These are phyloP conservation scores for Lepus timidus DNA, from an alignment of 2,113 vertebrate genomes.

Conservation along the genomic window DNA sequence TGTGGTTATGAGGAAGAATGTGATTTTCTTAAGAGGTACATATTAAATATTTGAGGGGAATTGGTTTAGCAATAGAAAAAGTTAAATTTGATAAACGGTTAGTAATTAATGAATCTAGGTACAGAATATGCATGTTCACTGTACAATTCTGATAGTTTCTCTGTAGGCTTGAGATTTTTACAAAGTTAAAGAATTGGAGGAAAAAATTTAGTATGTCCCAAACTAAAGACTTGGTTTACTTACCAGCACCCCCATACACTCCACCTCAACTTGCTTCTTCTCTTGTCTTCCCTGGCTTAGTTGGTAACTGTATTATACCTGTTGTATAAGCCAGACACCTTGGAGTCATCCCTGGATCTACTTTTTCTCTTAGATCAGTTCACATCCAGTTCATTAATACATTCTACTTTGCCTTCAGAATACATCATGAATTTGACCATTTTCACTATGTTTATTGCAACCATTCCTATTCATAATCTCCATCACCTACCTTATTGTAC, in stretches of 20 bases:
- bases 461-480: not conserved
- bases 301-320: not conserved
- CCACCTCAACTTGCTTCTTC: not conserved
- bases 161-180: not conserved
- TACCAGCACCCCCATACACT: not conserved
- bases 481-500: not conserved
- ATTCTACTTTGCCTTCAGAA: rapidly evolving
- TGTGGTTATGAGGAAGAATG: not conserved
- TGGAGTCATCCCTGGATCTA: not conserved
- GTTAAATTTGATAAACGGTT: not conserved
- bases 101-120: not conserved
- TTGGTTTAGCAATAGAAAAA: not conserved
- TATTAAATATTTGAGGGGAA: not conserved
- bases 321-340: not conserved
- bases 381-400: not conserved
- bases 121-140: not conserved
- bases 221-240: not conserved
- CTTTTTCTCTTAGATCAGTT: not conserved
- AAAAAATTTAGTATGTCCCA: not conserved
- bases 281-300: not conserved
- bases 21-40: not conserved
- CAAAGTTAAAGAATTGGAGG: not conserved
- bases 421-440: not conserved
- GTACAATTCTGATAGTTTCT: not conserved
- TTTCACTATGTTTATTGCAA: not conserved